Percentiles rank a stretch among this genome's conserved stretches.
These are phyloP conservation scores for Schizopygopsis malacanthus DNA, from an alignment of 2,797 vertebrate genomes.

Conservation along the genomic window DNA sequence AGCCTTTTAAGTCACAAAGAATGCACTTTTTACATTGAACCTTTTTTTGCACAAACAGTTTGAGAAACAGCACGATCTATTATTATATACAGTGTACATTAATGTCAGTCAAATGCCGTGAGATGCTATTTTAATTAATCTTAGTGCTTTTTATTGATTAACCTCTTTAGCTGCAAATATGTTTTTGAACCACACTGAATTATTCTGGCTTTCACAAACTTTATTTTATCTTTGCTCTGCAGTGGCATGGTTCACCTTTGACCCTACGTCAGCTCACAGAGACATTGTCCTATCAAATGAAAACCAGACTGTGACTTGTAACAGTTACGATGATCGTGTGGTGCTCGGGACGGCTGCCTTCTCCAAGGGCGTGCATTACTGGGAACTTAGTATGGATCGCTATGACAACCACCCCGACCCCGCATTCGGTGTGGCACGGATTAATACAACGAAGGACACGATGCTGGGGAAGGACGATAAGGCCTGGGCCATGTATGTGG, in stretches of 20 bases:
- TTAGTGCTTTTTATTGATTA: not conserved
- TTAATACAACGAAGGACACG: slow-evolving; percentile 93
- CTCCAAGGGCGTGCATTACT: slow-evolving; percentile 95
- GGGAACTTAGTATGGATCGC: slow-evolving; percentile 93
- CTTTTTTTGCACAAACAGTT: not conserved
- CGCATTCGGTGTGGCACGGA: slow-evolving; percentile 93
- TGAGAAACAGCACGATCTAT: not conserved
- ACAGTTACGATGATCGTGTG: slow-evolving; percentile 96
- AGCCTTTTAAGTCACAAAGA: not conserved
- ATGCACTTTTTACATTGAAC: not conserved
- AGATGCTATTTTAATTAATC: not conserved
- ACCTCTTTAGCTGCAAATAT: not conserved
- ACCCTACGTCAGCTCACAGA: slow-evolving; percentile 91
- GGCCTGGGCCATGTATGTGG: slow-evolving; percentile 96
- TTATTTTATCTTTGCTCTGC: slow-evolving; percentile 36
- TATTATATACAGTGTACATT: not conserved
- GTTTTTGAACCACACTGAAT: not conserved
- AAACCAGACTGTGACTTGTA: slow-evolving; percentile 93
- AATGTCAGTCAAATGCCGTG: not conserved
- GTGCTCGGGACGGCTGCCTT: slow-evolving; percentile 95
- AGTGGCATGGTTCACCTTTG: slow-evolving; percentile 99
- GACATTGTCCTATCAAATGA: slow-evolving; percentile 95
- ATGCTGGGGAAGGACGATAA: slow-evolving; percentile 94
- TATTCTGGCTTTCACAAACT: not conserved
- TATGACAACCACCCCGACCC: slow-evolving; percentile 98